Evolutionary conservation across 2,113 vertebrate species (phyloP).

Genomic region (Mirza zaza): DNA sequence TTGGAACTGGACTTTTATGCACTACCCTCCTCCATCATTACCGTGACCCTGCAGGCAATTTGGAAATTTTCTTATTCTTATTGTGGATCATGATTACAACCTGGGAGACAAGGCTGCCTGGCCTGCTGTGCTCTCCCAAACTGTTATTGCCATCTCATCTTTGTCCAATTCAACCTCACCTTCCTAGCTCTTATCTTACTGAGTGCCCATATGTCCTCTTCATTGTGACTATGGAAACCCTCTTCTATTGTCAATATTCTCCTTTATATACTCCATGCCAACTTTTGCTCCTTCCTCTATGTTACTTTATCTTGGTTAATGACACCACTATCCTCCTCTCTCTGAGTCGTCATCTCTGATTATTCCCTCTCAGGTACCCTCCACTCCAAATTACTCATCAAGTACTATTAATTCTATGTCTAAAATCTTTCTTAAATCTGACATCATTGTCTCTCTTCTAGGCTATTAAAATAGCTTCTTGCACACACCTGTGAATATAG

Average conservation of each 20-base stretch:
- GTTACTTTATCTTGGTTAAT: neutral
- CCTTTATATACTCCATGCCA: rapidly evolving
- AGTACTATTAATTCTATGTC: neutral
- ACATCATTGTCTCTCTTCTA: neutral
- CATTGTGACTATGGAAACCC: rapidly evolving
- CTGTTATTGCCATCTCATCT: neutral
- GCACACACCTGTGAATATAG: neutral
- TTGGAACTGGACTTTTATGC: neutral
- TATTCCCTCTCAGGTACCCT: neutral
- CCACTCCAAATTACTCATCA: neutral
- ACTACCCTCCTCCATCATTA: neutral
- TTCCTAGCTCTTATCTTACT: neutral
- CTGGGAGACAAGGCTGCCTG: neutral
- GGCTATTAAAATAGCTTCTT: neutral
- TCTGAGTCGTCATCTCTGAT: neutral
- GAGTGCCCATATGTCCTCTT: neutral
- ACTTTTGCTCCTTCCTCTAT: neutral
- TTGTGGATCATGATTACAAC: neutral
- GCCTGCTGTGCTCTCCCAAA: neutral
- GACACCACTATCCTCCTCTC: neutral
- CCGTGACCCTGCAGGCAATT: neutral
- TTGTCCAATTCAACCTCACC: neutral
- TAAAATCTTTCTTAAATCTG: neutral
- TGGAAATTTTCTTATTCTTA: neutral
- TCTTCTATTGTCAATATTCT: neutral